phyloP scores from a whole-genome alignment of 2,888 invertebrate species.

The Alsophila aescularia region DNA sequence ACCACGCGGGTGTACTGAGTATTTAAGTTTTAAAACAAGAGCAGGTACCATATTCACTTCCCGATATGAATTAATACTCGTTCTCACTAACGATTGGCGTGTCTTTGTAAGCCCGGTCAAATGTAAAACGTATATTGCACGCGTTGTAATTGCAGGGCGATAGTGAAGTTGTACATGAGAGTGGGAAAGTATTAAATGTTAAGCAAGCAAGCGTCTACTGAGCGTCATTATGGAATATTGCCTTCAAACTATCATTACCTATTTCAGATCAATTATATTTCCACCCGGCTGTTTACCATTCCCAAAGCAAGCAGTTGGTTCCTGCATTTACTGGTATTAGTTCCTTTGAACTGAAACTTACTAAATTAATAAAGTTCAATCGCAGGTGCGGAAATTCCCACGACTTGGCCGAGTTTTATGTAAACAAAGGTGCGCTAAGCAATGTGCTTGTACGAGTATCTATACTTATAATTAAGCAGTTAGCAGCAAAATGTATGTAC shows the following conservation, averaged over 20 bases:
- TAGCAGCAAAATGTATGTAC: conserved; percentile 13
- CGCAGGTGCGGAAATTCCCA: conserved; percentile 38
- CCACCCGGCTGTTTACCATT: conserved; percentile 4
- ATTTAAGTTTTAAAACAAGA: too few species aligned
- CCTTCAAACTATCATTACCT: not conserved
- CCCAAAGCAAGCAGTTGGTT: conserved; percentile 12
- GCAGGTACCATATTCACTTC: not conserved
- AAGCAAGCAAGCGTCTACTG: too few species aligned
- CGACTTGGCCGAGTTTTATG: conserved; percentile 30
- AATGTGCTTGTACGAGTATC: too few species aligned
- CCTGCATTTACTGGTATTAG: conserved; percentile 15
- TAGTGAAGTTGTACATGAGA: conserved; percentile 9
- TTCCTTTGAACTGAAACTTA: conserved; percentile 22
- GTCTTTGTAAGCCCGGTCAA: conserved; percentile 13
- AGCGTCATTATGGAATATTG: too few species aligned
- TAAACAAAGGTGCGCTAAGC: conserved; percentile 30
- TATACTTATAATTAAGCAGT: conserved; percentile 13
- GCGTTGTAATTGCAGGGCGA: conserved; percentile 7
- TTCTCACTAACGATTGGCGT: not conserved
- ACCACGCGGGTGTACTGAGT: too few species aligned
- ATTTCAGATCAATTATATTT: not conserved
- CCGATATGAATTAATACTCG: conserved; percentile 1
- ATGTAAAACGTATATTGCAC: conserved; percentile 16
- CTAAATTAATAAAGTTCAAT: conserved; percentile 39
- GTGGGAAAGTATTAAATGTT: not conserved